phyloP scores from a whole-genome alignment of 2,797 vertebrate species.

The Rhodeus uyekii region DNA sequence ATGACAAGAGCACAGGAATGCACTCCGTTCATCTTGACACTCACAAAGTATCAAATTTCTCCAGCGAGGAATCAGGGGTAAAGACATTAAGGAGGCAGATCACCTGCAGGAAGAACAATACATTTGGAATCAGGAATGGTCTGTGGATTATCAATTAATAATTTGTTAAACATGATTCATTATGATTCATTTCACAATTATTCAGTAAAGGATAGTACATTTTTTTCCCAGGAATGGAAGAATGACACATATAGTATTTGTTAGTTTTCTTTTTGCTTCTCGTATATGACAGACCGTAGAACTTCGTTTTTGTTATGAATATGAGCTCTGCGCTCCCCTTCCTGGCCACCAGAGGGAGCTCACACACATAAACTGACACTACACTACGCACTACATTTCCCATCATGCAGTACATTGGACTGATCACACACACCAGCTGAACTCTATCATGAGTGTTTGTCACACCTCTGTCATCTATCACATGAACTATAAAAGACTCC shows the following conservation, averaged over 20 bases:
- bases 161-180: background rate
- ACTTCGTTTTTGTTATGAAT: too few relatives aligned
- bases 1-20: slow-evolving; percentile 69
- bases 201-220: background rate
- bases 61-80: slow-evolving; percentile 77
- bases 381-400: too few relatives aligned
- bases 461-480: too few relatives aligned
- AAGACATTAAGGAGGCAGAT: slow-evolving; percentile 83
- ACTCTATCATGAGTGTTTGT: too few relatives aligned
- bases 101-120: slow-evolving; percentile 67
- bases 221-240: background rate
- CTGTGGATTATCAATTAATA: background rate
- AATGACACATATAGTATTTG: background rate
- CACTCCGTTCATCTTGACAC: slow-evolving; percentile 57
- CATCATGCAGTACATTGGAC: too few relatives aligned
- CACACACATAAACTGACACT: too few relatives aligned
- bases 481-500: too few relatives aligned
- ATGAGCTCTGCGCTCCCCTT: too few relatives aligned
- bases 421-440: too few relatives aligned
- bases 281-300: background rate
- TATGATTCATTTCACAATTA: background rate
- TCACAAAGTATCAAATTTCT: slow-evolving; percentile 86
- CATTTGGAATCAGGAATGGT: background rate
- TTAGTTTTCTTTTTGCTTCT: background rate
- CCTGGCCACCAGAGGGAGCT: too few relatives aligned